A percentile compares a stretch with the other conserved stretches of the same genome.
phyloP scores from a whole-genome alignment of 2,888 invertebrate genomes.

The Rotaria sp. region DNA sequence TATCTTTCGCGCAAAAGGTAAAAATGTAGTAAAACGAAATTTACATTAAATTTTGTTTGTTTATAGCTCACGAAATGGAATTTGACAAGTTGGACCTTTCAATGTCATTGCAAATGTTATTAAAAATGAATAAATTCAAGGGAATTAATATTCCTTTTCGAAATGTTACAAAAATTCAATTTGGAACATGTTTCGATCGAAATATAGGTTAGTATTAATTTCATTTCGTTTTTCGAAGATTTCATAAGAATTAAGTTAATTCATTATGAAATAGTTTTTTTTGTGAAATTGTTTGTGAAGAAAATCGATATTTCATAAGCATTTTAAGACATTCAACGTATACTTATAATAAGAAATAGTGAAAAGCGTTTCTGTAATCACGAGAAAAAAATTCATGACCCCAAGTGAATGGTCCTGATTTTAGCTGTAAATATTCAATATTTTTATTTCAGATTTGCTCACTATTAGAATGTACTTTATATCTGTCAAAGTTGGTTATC shows the following conservation, averaged over 20 bases:
- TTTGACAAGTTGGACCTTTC: neutral
- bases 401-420: no score
- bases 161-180: neutral
- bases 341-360: no score
- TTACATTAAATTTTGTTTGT: neutral
- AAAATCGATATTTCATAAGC: neutral
- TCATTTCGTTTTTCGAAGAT: neutral
- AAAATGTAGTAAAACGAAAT: neutral
- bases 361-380: no score
- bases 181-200: neutral
- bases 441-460: no score
- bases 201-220: neutral
- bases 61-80: neutral
- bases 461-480: no score
- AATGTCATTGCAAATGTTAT: neutral
- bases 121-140: neutral
- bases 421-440: no score
- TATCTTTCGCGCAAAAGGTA: neutral
- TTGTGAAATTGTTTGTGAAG: neutral
- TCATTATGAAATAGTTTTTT: no score
- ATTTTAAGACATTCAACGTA: no score
- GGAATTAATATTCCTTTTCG: neutral
- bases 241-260: no score
- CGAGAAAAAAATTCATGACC: no score
- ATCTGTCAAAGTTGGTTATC: no score